These are phyloP conservation scores for Escarpia spicata DNA, from an alignment of 2,888 invertebrate genomes.

Conservation along the genomic window DNA sequence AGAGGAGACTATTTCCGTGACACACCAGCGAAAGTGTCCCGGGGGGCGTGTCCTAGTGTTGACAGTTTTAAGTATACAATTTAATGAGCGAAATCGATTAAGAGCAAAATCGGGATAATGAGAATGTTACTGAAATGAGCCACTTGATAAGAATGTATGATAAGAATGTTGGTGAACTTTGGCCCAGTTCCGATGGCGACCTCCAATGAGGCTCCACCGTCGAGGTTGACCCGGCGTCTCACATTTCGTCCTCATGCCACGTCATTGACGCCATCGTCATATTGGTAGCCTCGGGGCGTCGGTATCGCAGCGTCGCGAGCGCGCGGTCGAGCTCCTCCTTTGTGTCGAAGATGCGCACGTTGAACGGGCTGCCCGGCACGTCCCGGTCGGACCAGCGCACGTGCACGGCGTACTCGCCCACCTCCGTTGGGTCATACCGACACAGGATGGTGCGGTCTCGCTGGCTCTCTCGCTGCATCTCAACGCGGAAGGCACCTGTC, in stretches of 20 bases:
- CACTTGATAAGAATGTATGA: no score
- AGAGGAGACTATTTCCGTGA: no score
- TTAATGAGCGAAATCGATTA: no score
- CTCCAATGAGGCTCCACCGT: background rate
- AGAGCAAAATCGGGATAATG: no score
- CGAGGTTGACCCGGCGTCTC: background rate
- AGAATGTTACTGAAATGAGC: no score
- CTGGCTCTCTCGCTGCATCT: constrained; percentile 98
- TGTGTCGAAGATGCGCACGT: constrained; percentile 98
- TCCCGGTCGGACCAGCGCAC: constrained; percentile 98
- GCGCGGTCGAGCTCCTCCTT: constrained; percentile 83
- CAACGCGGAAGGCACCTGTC: constrained; percentile 94
- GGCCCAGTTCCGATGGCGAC: background rate
- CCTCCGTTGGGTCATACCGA: constrained; percentile 97
- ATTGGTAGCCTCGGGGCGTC: background rate
- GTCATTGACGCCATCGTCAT: background rate
- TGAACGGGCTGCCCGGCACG: constrained; percentile 98
- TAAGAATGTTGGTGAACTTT: no score
- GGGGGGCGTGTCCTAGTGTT: no score
- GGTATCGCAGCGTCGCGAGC: constrained; percentile 42
- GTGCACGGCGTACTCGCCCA: constrained; percentile 93
- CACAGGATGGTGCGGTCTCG: constrained; percentile 97
- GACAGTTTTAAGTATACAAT: no score
- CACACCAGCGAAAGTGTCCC: no score
- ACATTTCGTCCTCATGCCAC: background rate